Percentiles rank a stretch among this genome's conserved stretches.
These are phyloP conservation scores for Leuciscus waleckii DNA, from an alignment of 2,797 vertebrate genomes.

Conservation along the genomic window DNA sequence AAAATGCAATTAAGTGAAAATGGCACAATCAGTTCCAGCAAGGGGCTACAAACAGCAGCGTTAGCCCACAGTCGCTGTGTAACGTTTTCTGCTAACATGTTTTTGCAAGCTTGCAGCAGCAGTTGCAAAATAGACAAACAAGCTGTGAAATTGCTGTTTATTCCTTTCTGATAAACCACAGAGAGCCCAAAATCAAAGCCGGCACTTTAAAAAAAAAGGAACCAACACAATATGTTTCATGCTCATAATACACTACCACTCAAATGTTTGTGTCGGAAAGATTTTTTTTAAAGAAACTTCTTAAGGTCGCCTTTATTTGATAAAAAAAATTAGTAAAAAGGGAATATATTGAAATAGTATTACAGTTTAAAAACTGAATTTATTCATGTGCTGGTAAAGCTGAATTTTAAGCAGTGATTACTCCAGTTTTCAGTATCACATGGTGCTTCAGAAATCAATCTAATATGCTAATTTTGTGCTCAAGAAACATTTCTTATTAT, in stretches of 20 bases:
- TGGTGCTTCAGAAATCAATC: neutral
- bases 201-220: neutral
- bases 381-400: neutral
- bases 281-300: neutral
- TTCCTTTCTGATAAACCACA: conserved; percentile 29
- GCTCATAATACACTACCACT: conserved; percentile 7
- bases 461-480: neutral
- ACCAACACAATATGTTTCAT: conserved; percentile 7
- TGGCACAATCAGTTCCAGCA: conserved; percentile 1
- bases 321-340: too few relatives aligned
- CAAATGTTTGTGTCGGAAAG: neutral
- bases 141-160: neutral
- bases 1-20: conserved; percentile 24
- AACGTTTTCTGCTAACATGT: neutral
- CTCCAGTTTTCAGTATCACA: neutral
- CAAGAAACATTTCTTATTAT: neutral
- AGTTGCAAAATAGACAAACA: conserved; percentile 12
- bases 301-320: neutral
- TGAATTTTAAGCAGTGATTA: neutral
- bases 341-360: too few relatives aligned
- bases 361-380: too few relatives aligned
- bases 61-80: neutral
- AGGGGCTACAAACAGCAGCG: neutral
- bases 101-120: conserved; percentile 18
- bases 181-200: neutral